These are phyloP conservation scores for Nemapogon koenigi DNA, from an alignment of 2,888 invertebrate species.

Conservation along the genomic window DNA sequence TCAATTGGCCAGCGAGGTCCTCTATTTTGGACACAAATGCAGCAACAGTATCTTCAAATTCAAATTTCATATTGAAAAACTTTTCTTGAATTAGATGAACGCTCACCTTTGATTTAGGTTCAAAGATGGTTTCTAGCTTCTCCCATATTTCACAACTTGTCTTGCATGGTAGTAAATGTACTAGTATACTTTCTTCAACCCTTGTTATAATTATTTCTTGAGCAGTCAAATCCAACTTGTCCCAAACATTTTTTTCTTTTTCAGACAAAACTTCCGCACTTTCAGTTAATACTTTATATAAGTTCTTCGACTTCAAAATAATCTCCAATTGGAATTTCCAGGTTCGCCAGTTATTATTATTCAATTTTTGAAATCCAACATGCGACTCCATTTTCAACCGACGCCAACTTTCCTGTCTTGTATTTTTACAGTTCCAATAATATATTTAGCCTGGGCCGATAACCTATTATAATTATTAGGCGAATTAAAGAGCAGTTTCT, in stretches of 20 bases:
- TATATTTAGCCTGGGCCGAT: too few relatives aligned
- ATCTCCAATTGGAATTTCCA: background rate
- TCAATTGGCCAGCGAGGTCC: conserved; percentile 4
- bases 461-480: too few relatives aligned
- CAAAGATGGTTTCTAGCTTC: conserved; percentile 1
- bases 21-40: conserved; percentile 8
- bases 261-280: too few relatives aligned
- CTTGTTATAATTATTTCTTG: conserved; percentile 3
- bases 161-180: background rate
- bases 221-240: background rate
- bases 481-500: too few relatives aligned
- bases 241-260: background rate
- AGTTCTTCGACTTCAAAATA: background rate
- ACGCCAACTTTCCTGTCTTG: too few relatives aligned
- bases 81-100: conserved; percentile 4
- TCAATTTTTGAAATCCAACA: too few relatives aligned
- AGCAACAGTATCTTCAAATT: conserved; percentile 2
- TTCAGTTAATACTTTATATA: background rate
- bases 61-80: background rate
- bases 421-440: too few relatives aligned
- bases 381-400: too few relatives aligned
- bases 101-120: conserved; percentile 3
- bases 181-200: background rate
- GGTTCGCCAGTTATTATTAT: background rate
- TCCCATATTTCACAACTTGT: conserved; percentile 3